Evolutionary conservation across 2,113 vertebrate genomes (phyloP).

Genomic region (Catharus fuscescens): DNA sequence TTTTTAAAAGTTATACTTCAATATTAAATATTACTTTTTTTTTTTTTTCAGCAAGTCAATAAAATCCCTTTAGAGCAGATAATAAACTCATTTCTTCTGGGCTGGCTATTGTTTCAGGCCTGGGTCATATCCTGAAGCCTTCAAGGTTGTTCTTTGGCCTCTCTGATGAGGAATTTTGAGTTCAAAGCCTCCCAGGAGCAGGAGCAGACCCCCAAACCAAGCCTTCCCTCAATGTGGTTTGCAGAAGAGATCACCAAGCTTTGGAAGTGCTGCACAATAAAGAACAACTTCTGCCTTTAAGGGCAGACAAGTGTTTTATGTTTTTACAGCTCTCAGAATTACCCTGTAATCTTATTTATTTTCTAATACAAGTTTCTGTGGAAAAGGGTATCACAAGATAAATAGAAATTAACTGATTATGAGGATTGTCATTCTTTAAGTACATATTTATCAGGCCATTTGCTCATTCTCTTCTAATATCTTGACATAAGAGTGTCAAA

Average conservation of each 20-base stretch:
- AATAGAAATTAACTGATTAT: conserved; percentile 63
- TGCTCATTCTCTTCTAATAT: conserved; percentile 58
- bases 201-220: neutral
- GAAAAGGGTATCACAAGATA: conserved; percentile 58
- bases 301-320: neutral
- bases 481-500: conserved; percentile 58
- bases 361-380: conserved; percentile 21
- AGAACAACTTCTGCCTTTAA: neutral
- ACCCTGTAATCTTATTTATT: conserved; percentile 56
- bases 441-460: conserved; percentile 58
- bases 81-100: conserved; percentile 48
- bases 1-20: conserved; percentile 61
- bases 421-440: conserved; percentile 51
- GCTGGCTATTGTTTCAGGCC: neutral
- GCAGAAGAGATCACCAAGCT: neutral
- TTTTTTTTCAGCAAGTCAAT: conserved; percentile 25
- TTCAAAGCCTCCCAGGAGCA: neutral
- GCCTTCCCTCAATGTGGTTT: neutral
- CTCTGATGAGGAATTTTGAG: neutral
- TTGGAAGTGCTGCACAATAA: neutral
- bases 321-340: conserved; percentile 33
- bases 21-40: conserved; percentile 46
- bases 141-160: neutral
- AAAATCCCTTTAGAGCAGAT: conserved; percentile 48
- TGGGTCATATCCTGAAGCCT: neutral